Percentiles rank a stretch among this genome's conserved stretches.
phyloP scores from a whole-genome alignment of 2,888 invertebrate species.

The Gymnoscelis rufifasciata region DNA sequence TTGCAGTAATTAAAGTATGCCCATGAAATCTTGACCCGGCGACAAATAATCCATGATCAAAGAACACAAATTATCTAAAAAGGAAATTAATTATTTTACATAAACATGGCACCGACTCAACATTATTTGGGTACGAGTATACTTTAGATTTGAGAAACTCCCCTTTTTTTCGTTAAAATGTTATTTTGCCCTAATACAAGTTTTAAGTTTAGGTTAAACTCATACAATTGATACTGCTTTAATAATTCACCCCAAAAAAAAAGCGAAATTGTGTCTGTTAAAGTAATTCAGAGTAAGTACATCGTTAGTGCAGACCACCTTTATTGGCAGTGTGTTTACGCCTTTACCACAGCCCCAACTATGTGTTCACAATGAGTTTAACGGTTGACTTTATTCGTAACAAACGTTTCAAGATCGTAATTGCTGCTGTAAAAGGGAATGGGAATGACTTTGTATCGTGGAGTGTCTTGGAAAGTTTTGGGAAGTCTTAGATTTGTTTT shows the following conservation, averaged over 20 bases:
- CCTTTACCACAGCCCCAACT: conserved; percentile 25
- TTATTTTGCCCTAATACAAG: too few relatives aligned
- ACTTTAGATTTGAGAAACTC: conserved; percentile 1
- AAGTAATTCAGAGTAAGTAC: conserved; percentile 25
- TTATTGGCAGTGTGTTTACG: conserved; percentile 29
- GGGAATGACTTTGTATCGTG: background rate
- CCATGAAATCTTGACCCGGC: too few relatives aligned
- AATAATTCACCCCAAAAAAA: conserved; percentile 8
- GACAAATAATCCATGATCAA: too few relatives aligned
- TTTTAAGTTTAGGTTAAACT: too few relatives aligned
- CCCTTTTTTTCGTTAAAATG: too few relatives aligned
- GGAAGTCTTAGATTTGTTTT: too few relatives aligned
- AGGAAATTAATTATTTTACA: too few relatives aligned
- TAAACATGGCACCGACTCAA: too few relatives aligned
- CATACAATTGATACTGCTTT: too few relatives aligned
- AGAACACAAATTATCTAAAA: too few relatives aligned
- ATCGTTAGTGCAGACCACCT: conserved; percentile 28
- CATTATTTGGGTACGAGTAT: too few relatives aligned
- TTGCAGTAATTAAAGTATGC: too few relatives aligned
- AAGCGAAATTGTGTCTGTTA: conserved; percentile 17
- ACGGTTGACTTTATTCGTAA: conserved; percentile 1
- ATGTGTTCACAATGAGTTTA: conserved; percentile 13
- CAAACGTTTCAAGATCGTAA: background rate
- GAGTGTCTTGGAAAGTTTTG: background rate
- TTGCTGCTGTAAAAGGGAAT: background rate